phyloP scores from a whole-genome alignment of 2,888 invertebrate genomes.

The Byasa hedistus region DNA sequence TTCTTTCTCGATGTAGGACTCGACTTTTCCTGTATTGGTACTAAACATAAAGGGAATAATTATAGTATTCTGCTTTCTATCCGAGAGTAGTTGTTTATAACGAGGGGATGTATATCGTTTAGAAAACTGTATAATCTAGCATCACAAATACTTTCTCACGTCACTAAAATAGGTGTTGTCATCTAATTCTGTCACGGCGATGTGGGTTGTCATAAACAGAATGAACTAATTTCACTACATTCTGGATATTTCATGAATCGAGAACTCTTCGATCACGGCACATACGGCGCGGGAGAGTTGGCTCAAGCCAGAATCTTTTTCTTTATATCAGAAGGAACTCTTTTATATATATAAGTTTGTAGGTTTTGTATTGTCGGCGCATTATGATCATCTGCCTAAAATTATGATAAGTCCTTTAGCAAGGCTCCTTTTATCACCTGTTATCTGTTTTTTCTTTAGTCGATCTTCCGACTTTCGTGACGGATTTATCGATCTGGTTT shows the following conservation, averaged over 20 bases:
- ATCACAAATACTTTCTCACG: conserved; percentile 61
- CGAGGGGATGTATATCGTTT: conserved; percentile 46
- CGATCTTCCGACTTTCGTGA: conserved; percentile 37
- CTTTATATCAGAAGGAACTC: too few species aligned
- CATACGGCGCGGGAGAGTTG: conserved; percentile 66
- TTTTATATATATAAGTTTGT: conserved; percentile 61
- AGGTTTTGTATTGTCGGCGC: conserved; percentile 64
- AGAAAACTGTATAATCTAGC: conserved; percentile 56
- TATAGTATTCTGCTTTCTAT: conserved; percentile 46
- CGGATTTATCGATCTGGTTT: conserved; percentile 35
- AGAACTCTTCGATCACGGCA: conserved; percentile 64
- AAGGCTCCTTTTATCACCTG: conserved; percentile 40
- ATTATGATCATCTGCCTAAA: conserved; percentile 64
- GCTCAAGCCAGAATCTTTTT: conserved; percentile 56
- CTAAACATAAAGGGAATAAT: conserved; percentile 61
- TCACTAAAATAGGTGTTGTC: conserved; percentile 45
- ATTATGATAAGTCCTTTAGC: conserved; percentile 65
- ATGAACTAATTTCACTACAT: conserved; percentile 55
- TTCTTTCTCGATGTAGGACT: conserved; percentile 65
- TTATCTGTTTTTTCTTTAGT: conserved; percentile 37
- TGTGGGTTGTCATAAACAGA: conserved; percentile 46
- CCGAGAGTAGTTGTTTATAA: conserved; percentile 41
- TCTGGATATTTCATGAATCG: conserved; percentile 45
- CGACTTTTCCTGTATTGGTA: conserved; percentile 69
- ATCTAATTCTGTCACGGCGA: conserved; percentile 34